Percentiles rank a stretch among this genome's conserved stretches.
Conservation (phyloP, 2,113 vertebrate species). For the Clarias batrachus region DNA sequence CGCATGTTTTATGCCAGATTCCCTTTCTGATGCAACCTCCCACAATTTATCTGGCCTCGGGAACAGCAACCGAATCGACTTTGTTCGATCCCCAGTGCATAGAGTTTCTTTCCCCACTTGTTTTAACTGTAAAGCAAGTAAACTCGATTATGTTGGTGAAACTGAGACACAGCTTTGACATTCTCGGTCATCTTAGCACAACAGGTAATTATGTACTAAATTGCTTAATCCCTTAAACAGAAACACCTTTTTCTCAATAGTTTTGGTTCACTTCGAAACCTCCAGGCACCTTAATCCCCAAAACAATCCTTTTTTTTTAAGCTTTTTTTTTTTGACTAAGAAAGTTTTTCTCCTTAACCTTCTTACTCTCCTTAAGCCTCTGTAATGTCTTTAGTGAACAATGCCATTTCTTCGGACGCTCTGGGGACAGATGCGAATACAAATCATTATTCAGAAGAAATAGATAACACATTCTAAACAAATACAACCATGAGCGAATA, state of each 20-base stretch:
- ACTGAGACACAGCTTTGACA: not conserved
- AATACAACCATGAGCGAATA: not conserved
- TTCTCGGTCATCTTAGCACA: not conserved
- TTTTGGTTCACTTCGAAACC: not conserved
- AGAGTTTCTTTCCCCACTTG: no score
- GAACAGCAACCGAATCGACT: no score
- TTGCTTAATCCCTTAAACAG: not conserved
- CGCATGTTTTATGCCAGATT: no score
- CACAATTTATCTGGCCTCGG: no score
- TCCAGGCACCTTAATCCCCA: not conserved
- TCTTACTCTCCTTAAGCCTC: slow-evolving; percentile 36
- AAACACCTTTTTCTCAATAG: not conserved
- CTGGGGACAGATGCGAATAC: not conserved
- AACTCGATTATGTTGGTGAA: not conserved
- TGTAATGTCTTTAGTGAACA: not conserved
- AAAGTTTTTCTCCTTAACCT: slow-evolving; percentile 30
- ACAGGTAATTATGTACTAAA: slow-evolving; percentile 12
- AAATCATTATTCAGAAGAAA: not conserved
- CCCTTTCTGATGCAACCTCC: no score
- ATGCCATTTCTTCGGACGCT: not conserved
- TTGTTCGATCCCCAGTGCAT: no score
- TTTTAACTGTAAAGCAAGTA: not conserved
- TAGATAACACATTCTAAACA: not conserved
- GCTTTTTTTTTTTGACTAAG: not conserved
- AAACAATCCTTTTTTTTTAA: slow-evolving; percentile 32